phyloP scores from a whole-genome alignment of 2,797 vertebrate genomes.

The Remorina albescens region DNA sequence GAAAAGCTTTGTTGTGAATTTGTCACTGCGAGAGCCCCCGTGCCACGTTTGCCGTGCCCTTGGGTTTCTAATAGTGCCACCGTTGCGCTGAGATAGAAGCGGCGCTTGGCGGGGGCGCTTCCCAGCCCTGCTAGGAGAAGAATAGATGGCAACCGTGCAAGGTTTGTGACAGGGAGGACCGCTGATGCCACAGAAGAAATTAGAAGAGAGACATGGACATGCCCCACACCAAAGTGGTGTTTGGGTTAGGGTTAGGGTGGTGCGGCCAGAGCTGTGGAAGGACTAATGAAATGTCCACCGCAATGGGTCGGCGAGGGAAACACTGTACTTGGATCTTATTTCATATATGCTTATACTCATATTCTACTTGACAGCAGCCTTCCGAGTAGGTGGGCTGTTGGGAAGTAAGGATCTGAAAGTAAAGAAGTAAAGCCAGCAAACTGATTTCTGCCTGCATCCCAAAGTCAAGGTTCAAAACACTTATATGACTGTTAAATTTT shows the following conservation, averaged over 20 bases:
- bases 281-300: slow-evolving; percentile 20
- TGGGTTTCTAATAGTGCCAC: slow-evolving; percentile 61
- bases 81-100: slow-evolving; percentile 28
- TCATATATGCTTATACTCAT: slow-evolving; percentile 26
- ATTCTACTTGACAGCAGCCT: slow-evolving; percentile 49
- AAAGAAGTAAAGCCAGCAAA: slow-evolving; percentile 4
- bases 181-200: slow-evolving; percentile 17
- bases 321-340: slow-evolving; percentile 54
- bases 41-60: slow-evolving; percentile 63
- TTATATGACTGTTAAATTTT: slow-evolving; percentile 17
- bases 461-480: slow-evolving; percentile 31
- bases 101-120: slow-evolving; percentile 19
- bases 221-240: slow-evolving; percentile 1
- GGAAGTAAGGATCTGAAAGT: slow-evolving; percentile 2
- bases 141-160: slow-evolving; percentile 1
- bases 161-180: slow-evolving; percentile 24
- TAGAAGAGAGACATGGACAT: slow-evolving; percentile 42
- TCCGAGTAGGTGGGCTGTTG: slow-evolving; percentile 14
- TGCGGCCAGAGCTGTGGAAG: not conserved
- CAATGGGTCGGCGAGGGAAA: slow-evolving; percentile 23
- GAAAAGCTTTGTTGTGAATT: slow-evolving; percentile 73
- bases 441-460: slow-evolving; percentile 16
- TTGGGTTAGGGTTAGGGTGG: too few relatives aligned
- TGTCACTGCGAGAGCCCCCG: slow-evolving; percentile 54
- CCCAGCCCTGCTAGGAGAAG: slow-evolving; percentile 30